phyloP scores from a whole-genome alignment of 2,888 invertebrate genomes.

The Apamea sordens region DNA sequence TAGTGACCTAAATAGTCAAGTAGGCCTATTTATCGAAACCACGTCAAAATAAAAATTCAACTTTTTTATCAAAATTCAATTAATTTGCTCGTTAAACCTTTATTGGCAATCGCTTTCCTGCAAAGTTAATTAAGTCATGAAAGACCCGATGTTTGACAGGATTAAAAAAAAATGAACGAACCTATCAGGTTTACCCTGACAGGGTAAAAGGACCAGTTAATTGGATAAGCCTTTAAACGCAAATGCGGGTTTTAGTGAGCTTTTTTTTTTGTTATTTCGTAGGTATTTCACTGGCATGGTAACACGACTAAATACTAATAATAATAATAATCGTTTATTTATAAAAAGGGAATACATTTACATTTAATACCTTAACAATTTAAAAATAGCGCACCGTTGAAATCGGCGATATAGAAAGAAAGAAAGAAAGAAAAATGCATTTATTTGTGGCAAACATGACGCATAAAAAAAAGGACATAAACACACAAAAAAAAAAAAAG shows the following conservation, averaged over 20 bases:
- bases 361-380: no score
- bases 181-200: background rate
- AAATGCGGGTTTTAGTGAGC: background rate
- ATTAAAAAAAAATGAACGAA: constrained; percentile 21
- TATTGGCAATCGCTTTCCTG: constrained; percentile 30
- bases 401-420: no score
- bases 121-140: constrained; percentile 47
- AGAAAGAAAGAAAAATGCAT: no score
- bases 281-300: background rate
- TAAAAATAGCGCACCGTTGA: no score
- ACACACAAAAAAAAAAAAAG: no score
- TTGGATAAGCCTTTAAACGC: constrained; percentile 7
- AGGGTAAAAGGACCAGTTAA: constrained; percentile 4
- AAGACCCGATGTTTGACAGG: constrained; percentile 6
- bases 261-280: background rate
- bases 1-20: background rate
- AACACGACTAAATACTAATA: no score
- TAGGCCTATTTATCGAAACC: background rate
- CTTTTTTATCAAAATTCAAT: constrained; percentile 30
- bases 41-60: constrained; percentile 7
- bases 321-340: no score
- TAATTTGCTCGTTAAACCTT: constrained; percentile 7
- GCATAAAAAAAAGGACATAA: no score
- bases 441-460: no score
- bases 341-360: no score